Conservation (phyloP, 2,888 invertebrate species). For the Stictocephala bisonia region DNA sequence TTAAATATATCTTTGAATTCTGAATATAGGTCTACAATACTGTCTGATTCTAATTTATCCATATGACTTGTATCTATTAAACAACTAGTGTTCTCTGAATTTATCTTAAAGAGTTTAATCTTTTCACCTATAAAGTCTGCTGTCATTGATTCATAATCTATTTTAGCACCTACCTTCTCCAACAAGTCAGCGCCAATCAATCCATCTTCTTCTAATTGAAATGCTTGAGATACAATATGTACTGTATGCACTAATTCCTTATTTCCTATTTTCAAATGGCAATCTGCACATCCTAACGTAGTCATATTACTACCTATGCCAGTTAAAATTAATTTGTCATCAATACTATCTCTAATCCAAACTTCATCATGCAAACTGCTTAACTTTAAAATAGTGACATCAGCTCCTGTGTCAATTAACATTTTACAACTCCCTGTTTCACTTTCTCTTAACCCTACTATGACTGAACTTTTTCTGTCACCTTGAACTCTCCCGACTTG, state of each 20-base stretch:
- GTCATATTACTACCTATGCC: background rate
- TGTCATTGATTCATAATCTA: background rate
- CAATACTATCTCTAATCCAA: background rate
- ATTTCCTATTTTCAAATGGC: conserved; percentile 10
- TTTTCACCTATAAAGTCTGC: background rate
- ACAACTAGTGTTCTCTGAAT: no score
- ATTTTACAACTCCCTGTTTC: background rate
- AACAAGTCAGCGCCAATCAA: conserved; percentile 11
- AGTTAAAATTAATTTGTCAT: background rate
- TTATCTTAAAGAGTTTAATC: background rate
- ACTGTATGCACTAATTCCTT: background rate
- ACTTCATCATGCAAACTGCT: background rate
- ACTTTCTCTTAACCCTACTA: background rate
- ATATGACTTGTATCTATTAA: background rate
- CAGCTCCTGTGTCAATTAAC: conserved; percentile 17
- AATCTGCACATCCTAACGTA: background rate
- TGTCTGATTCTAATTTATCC: background rate
- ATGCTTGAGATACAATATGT: background rate
- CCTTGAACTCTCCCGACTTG: conserved; percentile 25
- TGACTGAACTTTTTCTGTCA: background rate
- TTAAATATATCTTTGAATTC: conserved; percentile 12
- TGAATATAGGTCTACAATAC: background rate
- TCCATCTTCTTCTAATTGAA: conserved; percentile 19
- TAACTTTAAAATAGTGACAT: conserved; percentile 15
- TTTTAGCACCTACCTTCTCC: background rate